Percentiles rank a stretch among this genome's conserved stretches.
Conservation (phyloP, 2,113 vertebrate species). For the Columba livia region DNA sequence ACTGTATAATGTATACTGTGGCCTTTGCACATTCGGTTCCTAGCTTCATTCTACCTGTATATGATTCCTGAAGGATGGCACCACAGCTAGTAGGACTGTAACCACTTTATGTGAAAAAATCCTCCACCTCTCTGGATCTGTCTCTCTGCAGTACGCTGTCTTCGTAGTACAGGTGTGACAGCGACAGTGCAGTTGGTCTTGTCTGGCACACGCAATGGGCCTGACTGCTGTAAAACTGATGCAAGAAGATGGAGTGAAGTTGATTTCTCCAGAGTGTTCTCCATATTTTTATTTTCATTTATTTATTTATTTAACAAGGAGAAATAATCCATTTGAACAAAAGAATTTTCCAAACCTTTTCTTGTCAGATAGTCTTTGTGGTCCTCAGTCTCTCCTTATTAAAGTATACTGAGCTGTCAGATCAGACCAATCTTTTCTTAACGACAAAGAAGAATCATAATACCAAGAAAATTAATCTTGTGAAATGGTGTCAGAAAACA, state of each 20-base stretch:
- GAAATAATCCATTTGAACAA: background rate
- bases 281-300: too few relatives aligned
- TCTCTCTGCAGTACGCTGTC: background rate
- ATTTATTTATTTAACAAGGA: too few relatives aligned
- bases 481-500: background rate
- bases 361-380: background rate
- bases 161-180: background rate
- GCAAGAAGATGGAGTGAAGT: background rate
- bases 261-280: background rate
- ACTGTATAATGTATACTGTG: background rate
- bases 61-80: background rate
- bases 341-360: background rate
- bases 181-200: background rate
- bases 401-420: background rate
- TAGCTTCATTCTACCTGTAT: background rate
- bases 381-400: background rate
- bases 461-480: background rate
- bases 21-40: background rate
- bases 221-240: background rate
- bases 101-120: background rate
- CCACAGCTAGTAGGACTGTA: background rate
- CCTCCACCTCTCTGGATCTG: background rate
- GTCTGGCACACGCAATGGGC: background rate
- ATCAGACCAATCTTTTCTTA: background rate
- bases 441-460: background rate